Conservation (phyloP, 2,113 vertebrate genomes). For the Pelusios castaneus region DNA sequence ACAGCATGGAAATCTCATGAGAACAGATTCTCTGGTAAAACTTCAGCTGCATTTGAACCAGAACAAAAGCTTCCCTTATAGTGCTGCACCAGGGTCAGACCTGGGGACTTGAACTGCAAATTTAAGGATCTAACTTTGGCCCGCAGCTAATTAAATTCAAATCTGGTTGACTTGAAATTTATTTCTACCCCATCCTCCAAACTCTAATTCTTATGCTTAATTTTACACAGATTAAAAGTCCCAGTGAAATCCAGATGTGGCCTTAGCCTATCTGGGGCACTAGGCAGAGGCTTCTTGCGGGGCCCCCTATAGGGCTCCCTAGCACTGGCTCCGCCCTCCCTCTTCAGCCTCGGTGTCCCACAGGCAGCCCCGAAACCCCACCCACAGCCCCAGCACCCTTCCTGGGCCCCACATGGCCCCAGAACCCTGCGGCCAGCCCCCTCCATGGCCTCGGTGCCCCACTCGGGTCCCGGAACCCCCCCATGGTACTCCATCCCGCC, state of each 20-base stretch:
- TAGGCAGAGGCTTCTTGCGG: too few species aligned
- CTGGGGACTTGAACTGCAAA: not conserved
- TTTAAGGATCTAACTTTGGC: not conserved
- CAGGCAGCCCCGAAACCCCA: too few species aligned
- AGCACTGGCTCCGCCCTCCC: too few species aligned
- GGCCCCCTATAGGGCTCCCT: too few species aligned
- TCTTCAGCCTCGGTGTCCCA: too few species aligned
- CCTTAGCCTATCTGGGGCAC: too few species aligned
- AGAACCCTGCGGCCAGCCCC: too few species aligned
- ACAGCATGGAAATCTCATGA: not conserved
- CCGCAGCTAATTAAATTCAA: not conserved
- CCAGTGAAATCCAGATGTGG: slow-evolving; percentile 13
- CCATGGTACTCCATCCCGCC: too few species aligned
- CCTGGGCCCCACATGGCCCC: too few species aligned
- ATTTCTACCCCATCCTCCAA: not conserved
- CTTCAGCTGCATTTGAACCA: not conserved
- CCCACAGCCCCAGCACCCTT: too few species aligned
- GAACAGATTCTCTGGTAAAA: not conserved
- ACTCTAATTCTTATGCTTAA: not conserved
- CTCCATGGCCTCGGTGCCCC: too few species aligned
- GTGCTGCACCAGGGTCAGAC: not conserved
- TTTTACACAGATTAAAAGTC: slow-evolving; percentile 3
- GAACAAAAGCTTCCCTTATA: not conserved
- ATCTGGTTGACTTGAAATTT: not conserved
- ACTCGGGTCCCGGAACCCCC: too few species aligned